phyloP scores from a whole-genome alignment of 2,113 vertebrate genomes.

The Panthera tigris region DNA sequence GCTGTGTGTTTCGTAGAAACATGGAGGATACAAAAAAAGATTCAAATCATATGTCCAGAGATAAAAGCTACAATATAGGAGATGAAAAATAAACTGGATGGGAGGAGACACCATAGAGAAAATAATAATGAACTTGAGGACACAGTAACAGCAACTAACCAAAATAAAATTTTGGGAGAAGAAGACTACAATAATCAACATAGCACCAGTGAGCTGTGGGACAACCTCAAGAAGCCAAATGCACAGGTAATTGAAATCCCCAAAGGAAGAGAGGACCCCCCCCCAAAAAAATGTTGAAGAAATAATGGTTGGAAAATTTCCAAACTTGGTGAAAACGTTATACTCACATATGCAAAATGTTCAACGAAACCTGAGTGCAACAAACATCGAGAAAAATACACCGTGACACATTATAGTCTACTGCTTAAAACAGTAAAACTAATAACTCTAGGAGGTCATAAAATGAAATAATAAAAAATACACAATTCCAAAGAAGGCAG shows the following conservation, averaged over 20 bases:
- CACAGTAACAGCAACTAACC: background rate
- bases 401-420: background rate
- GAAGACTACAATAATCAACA: background rate
- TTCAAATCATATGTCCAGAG: background rate
- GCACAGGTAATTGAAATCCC: background rate
- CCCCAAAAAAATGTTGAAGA: background rate
- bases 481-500: background rate
- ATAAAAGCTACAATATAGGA: background rate
- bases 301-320: background rate
- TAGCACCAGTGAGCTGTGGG: background rate
- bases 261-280: background rate
- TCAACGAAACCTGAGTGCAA: background rate
- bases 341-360: background rate
- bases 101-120: background rate
- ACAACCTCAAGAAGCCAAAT: background rate
- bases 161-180: background rate
- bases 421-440: background rate
- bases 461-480: constrained; percentile 27
- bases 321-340: background rate
- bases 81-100: background rate
- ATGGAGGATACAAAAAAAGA: background rate
- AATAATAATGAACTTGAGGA: background rate
- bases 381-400: background rate
- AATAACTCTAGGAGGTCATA: background rate
- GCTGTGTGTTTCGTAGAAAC: background rate